Evolutionary conservation across 2,797 vertebrate genomes (phyloP), one percentile per base, ranked within the genome.

Genomic region (Spea hammondii): DNA sequence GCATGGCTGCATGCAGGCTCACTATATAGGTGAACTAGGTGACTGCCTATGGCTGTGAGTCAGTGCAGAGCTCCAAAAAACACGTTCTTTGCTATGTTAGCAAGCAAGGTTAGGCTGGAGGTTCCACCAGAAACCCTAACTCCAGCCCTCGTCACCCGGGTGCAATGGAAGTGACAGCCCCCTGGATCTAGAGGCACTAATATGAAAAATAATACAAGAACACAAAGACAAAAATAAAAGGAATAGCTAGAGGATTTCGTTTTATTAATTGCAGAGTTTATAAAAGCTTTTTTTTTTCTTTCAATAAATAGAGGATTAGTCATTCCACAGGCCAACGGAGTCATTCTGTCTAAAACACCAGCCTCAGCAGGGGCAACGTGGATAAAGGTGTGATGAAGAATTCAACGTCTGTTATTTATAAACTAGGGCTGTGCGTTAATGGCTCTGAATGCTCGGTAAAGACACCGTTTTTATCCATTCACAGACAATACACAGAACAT

Each of bases 281-380:
- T 79, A 74, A 74, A 79, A 66, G 57, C 13, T 54, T 13, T 13
- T 14, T 32, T 14, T 32, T 6, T 54, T 57, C 70, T 68, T 65
- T 75, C 65, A 79, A 79, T 79, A 79, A 79, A 75, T 75, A 75
- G 66, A 47, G 78, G 78, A 79, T 79, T 79, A 79, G 78, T 75
- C 72, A 74, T 74, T 60, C 54, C 65, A 64, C 78, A 62, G 77
- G 78, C 78, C 6, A 45, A 64, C 49, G 64, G 72, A 64, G 65
- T 79, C 65, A 60, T 79, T 70, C 78, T 74, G 48, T 49, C 46
- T 70, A 65, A 79, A 70, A 74, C 74, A 72, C 78, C 78, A 79
- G 59, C 54, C 78, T 32, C 72, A 79, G 78, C 78, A 74, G 78
- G 71, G 78, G 78, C 64, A 79, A 62, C 64, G 8, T 74, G 17